Evolutionary conservation across 1,140 invertebrate species (phyloP), one percentile per base, ranked within the genome.

Genomic region (Drosophila melanica): DNA sequence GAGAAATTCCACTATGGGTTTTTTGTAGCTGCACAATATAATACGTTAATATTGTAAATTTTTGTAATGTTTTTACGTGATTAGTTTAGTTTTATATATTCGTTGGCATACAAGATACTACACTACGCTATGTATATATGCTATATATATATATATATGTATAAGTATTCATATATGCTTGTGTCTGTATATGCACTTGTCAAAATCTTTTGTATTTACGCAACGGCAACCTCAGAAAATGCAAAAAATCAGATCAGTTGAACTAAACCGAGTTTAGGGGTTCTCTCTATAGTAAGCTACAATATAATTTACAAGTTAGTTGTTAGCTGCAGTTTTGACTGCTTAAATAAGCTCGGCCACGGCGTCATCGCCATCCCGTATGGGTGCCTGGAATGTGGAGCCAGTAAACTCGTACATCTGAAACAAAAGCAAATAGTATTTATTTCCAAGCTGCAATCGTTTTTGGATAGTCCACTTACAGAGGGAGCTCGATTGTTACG

Each of bases 301-400:
- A 76, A 76, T 67, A 79, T 71, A 82, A 87, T 87, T 79, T 87
- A 87, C 82, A 87, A 68, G 41, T 73, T 66, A 47, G 58, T 53
- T 60, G 30, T 30, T 55, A 62, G 48, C 35, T 66, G 35, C 53
- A 54, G 44, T 23, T 30, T 37, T 20, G 7, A 41, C 60, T 65
- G 50, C 68, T 94, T 94, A 95, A 81, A 95, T 94, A 75, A 96
- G 92, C 91, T 95, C 95, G 62, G 95, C 94, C 64, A 95, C 94
- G 73, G 95, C 94, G 35, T 95, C 94, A 77, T 95, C 95, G 18
- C 94, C 94, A 75, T 95, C 94, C 73, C 94, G 93, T 81, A 95
- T 94, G 79, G 94, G 94, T 51, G 94, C 94, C 92, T 96, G 95
- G 76, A 96, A 96, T 69, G 95, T 96, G 57, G 95, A 95, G 20